These are phyloP conservation scores for Nothoprocta perdicaria DNA, from an alignment of 2,113 vertebrate genomes.

Conservation along the genomic window DNA sequence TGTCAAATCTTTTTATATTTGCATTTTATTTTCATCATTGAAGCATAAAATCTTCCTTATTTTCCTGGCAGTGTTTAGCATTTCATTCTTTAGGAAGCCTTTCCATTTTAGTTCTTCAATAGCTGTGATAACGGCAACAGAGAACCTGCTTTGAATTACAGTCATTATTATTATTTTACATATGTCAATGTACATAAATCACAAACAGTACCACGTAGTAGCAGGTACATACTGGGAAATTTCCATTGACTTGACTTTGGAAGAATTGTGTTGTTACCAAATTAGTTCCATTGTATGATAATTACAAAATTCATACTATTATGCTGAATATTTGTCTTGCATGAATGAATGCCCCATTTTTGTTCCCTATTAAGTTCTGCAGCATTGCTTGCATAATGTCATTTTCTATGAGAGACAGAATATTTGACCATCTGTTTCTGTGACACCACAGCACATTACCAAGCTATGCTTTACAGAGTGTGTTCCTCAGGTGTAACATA, in stretches of 20 bases:
- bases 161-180: background rate
- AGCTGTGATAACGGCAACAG: background rate
- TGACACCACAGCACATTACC: background rate
- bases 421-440: background rate
- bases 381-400: background rate
- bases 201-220: constrained; percentile 2
- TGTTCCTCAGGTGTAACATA: background rate
- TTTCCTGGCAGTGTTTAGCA: constrained; percentile 44
- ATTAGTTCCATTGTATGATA: background rate
- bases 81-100: constrained; percentile 14
- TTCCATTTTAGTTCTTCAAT: background rate
- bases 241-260: background rate
- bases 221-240: background rate
- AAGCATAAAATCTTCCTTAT: constrained; percentile 30
- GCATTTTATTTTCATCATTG: constrained; percentile 13
- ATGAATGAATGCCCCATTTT: background rate
- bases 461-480: background rate
- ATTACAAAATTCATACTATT: background rate
- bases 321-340: background rate
- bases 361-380: background rate
- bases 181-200: background rate
- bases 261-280: background rate
- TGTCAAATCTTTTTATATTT: constrained; percentile 67
- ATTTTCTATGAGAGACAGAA: background rate
- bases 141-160: constrained; percentile 28